Evolutionary conservation across 2,797 vertebrate species (phyloP), one percentile per base, ranked within the genome.

Genomic region (Galagoides demidoff): DNA sequence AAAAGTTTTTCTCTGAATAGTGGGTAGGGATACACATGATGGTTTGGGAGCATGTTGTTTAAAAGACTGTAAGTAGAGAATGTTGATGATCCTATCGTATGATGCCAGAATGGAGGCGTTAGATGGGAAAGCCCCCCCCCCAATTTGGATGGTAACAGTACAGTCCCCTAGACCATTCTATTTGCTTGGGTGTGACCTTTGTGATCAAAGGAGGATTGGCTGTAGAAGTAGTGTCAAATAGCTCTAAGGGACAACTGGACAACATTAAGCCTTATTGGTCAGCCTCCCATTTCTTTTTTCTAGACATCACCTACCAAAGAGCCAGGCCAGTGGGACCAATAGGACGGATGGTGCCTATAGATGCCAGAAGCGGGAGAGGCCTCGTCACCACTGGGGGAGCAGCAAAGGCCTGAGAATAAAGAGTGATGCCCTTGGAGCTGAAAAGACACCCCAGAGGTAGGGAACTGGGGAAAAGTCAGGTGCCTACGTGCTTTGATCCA

Each of bases 51-150:
- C 5, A 59, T 55, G 20, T 45, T 81, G 17, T 45, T 84, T 92
- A 81, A 90, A 90, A 86, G 68, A 31, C 64, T 92, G 86, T 70
- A 73, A 81, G 49, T 52, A 91, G 31, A 81, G 92, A n/a, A 39
- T 84, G 37, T 85, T 74, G 1, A 78, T 90, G 23, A 59, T 76
- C 82, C 37, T 66, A 83, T 64, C 22, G 25, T 39, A 68, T 89
- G 57, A 39, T 4, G 4, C 34, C 84, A 82, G n/a, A 90, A 95
- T 86, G 8, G 2, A 91, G 27, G 37, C 55, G 23, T 68, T 61
- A 34, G 88, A 57, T 29, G 13, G 29, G 17, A 71, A 94, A 61
- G 4, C 9, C 78, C 76, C 49, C 49, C 13, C 49, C 0, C 14
- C 14, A 52, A 52, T 52, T 39, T 77, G 4, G 3, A 57, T 5